Conservation (phyloP, 2,113 vertebrate species). For the Lagopus muta region DNA sequence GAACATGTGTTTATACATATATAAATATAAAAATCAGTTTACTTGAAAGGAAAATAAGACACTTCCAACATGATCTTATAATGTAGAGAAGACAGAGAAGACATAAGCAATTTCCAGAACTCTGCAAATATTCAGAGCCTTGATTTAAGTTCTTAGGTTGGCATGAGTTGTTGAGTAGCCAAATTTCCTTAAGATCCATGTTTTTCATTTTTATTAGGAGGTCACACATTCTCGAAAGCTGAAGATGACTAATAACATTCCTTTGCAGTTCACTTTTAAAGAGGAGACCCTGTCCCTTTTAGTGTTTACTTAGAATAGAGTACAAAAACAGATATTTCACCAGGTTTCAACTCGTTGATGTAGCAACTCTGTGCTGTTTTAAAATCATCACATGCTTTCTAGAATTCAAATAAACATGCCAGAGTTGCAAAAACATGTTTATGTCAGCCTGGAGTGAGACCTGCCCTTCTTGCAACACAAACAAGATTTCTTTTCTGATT, state of each 20-base stretch:
- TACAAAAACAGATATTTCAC: conserved; percentile 31
- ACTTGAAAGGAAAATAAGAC: conserved; percentile 12
- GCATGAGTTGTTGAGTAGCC: not conserved
- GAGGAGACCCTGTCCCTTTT: not conserved
- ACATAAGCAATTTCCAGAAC: not conserved
- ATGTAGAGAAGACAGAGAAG: not conserved
- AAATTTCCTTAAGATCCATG: not conserved
- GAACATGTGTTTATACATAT: not conserved
- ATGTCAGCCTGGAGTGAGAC: conserved; percentile 30
- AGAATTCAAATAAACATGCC: conserved; percentile 47
- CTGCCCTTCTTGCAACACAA: conserved; percentile 25
- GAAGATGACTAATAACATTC: not conserved
- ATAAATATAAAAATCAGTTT: not conserved
- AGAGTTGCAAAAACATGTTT: conserved; percentile 55
- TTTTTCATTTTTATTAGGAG: not conserved
- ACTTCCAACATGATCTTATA: not conserved
- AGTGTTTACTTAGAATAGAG: conserved; percentile 28
- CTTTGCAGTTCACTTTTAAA: not conserved
- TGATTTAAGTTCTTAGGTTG: not conserved
- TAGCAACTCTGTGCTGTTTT: conserved; percentile 39
- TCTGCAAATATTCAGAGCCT: not conserved
- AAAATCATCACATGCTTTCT: conserved; percentile 58
- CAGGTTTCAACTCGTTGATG: conserved; percentile 43
- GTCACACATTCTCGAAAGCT: not conserved
- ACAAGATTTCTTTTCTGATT: not conserved